These are phyloP conservation scores for Oryzias celebensis DNA, from an alignment of 2,113 vertebrate genomes.

Conservation along the genomic window DNA sequence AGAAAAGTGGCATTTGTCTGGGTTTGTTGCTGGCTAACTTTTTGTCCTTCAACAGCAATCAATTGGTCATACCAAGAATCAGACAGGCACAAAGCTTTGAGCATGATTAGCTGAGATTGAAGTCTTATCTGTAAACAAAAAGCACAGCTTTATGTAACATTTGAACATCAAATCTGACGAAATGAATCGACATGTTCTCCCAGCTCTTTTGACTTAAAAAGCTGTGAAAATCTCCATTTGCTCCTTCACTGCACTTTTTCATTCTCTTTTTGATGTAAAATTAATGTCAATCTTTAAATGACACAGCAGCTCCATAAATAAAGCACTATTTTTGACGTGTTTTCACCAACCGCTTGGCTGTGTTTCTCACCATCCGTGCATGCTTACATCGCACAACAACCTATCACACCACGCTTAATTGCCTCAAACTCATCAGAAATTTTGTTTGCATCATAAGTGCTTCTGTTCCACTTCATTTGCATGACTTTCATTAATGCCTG, in stretches of 20 bases:
- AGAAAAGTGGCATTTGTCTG: too few relatives aligned
- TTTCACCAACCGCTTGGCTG: background rate
- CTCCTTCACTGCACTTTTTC: background rate
- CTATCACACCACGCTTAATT: constrained; percentile 27
- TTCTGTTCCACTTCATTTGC: constrained; percentile 55
- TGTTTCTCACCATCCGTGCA: background rate
- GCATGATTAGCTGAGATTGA: too few relatives aligned
- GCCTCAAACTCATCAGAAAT: constrained; percentile 28
- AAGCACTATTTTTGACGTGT: background rate
- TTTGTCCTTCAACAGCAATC: too few relatives aligned
- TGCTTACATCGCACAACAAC: constrained; percentile 16
- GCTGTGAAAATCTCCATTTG: too few relatives aligned
- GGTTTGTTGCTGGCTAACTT: too few relatives aligned
- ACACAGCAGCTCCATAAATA: background rate
- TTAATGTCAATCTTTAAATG: constrained; percentile 7
- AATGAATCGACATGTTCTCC: too few relatives aligned
- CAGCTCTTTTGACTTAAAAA: too few relatives aligned
- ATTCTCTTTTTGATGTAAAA: constrained; percentile 12
- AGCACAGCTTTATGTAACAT: too few relatives aligned
- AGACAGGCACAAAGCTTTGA: too few relatives aligned
- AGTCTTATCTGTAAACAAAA: too few relatives aligned
- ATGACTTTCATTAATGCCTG: constrained; percentile 30
- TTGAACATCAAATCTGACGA: too few relatives aligned
- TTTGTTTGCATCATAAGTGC: constrained; percentile 27
- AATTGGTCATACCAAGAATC: too few relatives aligned